Evolutionary conservation across 2,113 vertebrate species (phyloP).

Genomic region (Scolopax mira): DNA sequence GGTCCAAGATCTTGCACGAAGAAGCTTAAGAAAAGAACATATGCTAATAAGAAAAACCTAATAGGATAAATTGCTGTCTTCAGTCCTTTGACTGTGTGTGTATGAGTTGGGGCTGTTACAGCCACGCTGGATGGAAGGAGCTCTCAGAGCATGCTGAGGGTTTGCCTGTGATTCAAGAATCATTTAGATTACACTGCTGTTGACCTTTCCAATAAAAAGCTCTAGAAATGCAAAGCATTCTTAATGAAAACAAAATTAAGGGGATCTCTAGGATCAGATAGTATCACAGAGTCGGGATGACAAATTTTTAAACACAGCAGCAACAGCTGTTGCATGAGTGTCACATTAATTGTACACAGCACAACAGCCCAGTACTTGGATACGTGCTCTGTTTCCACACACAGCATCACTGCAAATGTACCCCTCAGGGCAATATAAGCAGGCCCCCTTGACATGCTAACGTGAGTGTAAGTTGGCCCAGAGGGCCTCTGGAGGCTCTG

Average conservation of each 20-base stretch:
- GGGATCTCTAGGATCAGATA: conserved; percentile 8
- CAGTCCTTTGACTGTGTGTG: not conserved
- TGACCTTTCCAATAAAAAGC: conserved; percentile 22
- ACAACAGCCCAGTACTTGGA: not conserved
- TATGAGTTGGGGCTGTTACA: not conserved
- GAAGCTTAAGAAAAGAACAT: not conserved
- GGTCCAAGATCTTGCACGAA: not conserved
- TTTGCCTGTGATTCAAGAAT: not conserved
- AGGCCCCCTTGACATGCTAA: not conserved
- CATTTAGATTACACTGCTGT: not conserved
- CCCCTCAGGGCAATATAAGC: not conserved
- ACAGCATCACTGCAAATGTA: not conserved
- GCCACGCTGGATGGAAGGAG: not conserved
- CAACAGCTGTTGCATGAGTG: not conserved
- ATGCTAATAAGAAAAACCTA: not conserved
- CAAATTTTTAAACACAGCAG: conserved; percentile 17
- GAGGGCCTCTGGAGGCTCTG: not conserved
- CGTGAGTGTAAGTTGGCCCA: not conserved
- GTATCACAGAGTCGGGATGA: not conserved
- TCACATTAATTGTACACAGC: not conserved
- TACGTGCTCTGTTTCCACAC: not conserved
- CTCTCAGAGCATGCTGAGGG: not conserved
- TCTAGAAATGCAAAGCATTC: conserved; percentile 19
- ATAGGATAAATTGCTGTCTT: not conserved
- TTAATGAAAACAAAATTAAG: conserved; percentile 33